A percentile compares a stretch with the other conserved stretches of the same genome.
Conservation (phyloP, 2,113 vertebrate species). For the Rhadina sibilatrix region DNA sequence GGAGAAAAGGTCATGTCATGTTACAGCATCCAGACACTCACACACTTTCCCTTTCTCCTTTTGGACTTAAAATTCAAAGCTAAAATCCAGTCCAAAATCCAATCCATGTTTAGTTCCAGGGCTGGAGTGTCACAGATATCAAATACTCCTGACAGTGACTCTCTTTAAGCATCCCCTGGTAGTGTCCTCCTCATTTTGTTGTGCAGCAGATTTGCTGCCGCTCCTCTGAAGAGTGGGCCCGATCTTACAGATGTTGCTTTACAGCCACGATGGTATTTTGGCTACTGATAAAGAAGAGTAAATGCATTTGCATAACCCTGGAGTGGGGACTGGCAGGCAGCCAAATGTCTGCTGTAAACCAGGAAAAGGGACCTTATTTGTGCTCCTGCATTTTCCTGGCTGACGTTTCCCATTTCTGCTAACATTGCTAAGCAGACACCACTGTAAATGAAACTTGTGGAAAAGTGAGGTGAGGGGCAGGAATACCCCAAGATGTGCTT, state of each 20-base stretch:
- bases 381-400: neutral
- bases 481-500: neutral
- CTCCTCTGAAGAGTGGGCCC: neutral
- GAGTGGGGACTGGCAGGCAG: neutral
- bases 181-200: neutral
- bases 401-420: neutral
- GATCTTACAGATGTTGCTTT: neutral
- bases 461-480: neutral
- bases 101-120: neutral
- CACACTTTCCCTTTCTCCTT: neutral
- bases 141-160: neutral
- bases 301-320: conserved; percentile 11
- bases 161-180: neutral
- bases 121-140: neutral
- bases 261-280: neutral
- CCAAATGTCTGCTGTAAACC: conserved; percentile 8
- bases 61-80: neutral
- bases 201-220: neutral
- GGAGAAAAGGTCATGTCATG: neutral
- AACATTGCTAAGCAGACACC: neutral
- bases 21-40: neutral
- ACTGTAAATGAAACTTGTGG: neutral
- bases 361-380: neutral
- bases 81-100: neutral
- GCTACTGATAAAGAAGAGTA: conserved; percentile 19